These are phyloP conservation scores for Ramphastos sulfuratus DNA, from an alignment of 2,113 vertebrate species.

Conservation along the genomic window DNA sequence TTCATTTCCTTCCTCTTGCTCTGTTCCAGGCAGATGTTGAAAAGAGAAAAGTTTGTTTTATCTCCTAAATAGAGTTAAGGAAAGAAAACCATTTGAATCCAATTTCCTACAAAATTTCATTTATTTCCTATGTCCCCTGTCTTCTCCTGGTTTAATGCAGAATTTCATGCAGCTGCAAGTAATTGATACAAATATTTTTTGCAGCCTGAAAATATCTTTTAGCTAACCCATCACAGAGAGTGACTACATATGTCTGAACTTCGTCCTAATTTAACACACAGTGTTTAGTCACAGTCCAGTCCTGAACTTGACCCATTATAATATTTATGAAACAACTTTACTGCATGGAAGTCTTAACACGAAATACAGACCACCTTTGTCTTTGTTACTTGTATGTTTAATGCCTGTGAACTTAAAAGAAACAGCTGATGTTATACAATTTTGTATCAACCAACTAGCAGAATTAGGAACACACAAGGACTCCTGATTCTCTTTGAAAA, in stretches of 20 bases:
- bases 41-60: not conserved
- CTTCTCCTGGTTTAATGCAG: not conserved
- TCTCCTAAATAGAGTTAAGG: not conserved
- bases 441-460: not conserved
- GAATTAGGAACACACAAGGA: not conserved
- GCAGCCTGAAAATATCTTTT: not conserved
- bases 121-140: not conserved
- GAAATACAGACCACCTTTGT: not conserved
- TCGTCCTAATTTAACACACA: not conserved
- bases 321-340: not conserved
- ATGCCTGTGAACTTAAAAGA: constrained; percentile 18
- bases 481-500: not conserved
- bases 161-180: not conserved
- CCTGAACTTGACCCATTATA: not conserved
- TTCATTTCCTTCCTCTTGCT: not conserved
- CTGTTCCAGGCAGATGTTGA: not conserved
- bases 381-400: constrained; percentile 6
- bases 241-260: not conserved
- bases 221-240: not conserved
- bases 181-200: not conserved
- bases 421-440: not conserved
- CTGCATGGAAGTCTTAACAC: not conserved
- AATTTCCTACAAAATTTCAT: not conserved
- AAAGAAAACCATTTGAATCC: not conserved
- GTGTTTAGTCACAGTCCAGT: not conserved